Conservation (phyloP, 2,888 invertebrate species). For the Anoplius nigerrimus region DNA sequence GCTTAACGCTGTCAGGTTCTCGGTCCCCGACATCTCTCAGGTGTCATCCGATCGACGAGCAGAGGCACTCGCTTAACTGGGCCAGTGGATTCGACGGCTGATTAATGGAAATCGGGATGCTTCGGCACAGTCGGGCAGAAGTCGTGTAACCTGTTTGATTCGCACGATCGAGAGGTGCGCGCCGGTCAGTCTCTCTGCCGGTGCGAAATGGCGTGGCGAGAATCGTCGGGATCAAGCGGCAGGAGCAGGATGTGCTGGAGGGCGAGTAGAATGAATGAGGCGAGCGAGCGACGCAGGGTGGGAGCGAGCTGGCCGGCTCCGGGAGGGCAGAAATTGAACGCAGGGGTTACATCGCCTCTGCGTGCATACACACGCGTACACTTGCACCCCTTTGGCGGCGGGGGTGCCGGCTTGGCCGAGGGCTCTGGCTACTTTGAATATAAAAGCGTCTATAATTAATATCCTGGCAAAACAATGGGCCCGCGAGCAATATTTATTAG, state of each 20-base stretch:
- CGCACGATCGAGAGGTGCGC: conserved; percentile 53
- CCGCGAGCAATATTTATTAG: conserved; percentile 67
- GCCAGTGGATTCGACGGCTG: conserved; percentile 6
- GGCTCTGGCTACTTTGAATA: conserved; percentile 64
- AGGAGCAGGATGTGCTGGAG: conserved; percentile 5
- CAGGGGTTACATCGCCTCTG: background rate
- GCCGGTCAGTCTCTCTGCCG: conserved; percentile 43
- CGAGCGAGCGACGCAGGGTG: conserved; percentile 8
- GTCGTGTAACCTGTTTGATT: conserved; percentile 57
- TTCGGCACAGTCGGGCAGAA: conserved; percentile 14
- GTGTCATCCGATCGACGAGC: too few relatives aligned
- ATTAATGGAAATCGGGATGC: conserved; percentile 9
- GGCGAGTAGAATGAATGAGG: conserved; percentile 4
- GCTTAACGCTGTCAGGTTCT: too few relatives aligned
- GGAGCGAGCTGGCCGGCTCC: conserved; percentile 34
- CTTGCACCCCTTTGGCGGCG: background rate
- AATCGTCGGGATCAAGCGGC: background rate
- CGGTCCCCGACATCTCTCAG: too few relatives aligned
- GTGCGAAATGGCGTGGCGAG: background rate
- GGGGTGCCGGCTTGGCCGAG: conserved; percentile 32
- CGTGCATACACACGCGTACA: conserved; percentile 18
- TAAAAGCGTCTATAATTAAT: conserved; percentile 71
- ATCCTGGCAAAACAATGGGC: conserved; percentile 61
- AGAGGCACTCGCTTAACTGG: background rate
- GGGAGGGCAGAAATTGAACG: conserved; percentile 5